Evolutionary conservation across 2,888 invertebrate species (phyloP).

Genomic region (Stenolophus ochropezus): DNA sequence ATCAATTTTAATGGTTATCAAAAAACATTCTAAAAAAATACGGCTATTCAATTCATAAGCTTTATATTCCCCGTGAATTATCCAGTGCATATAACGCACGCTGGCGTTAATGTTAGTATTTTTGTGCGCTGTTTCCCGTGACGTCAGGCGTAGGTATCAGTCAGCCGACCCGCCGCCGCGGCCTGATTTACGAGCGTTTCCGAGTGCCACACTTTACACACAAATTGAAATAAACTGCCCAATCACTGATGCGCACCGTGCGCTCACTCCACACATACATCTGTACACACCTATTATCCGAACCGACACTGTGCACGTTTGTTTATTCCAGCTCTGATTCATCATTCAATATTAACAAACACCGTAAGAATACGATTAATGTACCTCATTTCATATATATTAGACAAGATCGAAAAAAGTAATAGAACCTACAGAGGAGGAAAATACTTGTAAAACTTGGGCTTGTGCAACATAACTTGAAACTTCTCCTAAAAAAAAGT

Average conservation of each 20-base stretch:
- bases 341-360: background rate
- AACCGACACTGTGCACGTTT: background rate
- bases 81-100: background rate
- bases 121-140: conserved; percentile 20
- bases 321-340: conserved; percentile 10
- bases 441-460: too few relatives aligned
- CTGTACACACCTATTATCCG: conserved; percentile 28
- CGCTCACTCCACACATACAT: background rate
- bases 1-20: too few relatives aligned
- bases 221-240: conserved; percentile 60
- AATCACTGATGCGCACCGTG: conserved; percentile 59
- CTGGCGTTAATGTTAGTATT: background rate
- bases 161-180: conserved; percentile 18
- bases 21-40: too few relatives aligned
- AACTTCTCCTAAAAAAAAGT: too few relatives aligned
- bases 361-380: background rate
- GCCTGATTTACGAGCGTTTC: conserved; percentile 54
- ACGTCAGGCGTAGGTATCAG: conserved; percentile 38
- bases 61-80: background rate
- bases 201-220: conserved; percentile 60
- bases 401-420: too few relatives aligned
- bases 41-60: too few relatives aligned
- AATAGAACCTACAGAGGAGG: too few relatives aligned
- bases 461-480: too few relatives aligned
- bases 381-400: too few relatives aligned